These are phyloP conservation scores for Mastomys coucha DNA, from an alignment of 2,113 vertebrate species.

Conservation along the genomic window DNA sequence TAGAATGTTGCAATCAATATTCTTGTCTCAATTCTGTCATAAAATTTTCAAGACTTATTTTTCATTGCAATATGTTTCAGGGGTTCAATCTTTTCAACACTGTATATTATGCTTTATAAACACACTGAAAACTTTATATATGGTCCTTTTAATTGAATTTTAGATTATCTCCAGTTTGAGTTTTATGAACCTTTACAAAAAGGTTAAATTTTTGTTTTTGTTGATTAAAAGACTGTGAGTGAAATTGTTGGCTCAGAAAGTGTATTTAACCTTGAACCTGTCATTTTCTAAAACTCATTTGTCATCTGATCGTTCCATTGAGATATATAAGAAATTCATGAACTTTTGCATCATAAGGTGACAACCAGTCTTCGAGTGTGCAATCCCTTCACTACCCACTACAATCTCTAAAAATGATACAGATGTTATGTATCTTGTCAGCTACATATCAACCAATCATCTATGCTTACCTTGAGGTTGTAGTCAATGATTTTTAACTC, in stretches of 20 bases:
- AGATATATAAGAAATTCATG: not conserved
- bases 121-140: not conserved
- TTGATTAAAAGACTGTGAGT: slow-evolving; percentile 24
- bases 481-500: not conserved
- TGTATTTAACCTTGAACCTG: not conserved
- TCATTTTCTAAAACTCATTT: slow-evolving; percentile 1
- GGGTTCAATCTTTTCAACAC: not conserved
- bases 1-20: not conserved
- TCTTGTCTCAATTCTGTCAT: not conserved
- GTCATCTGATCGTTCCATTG: not conserved
- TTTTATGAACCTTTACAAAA: not conserved
- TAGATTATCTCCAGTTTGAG: not conserved
- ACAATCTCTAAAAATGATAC: not conserved
- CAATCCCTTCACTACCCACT: not conserved
- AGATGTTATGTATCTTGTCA: not conserved
- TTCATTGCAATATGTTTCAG: not conserved
- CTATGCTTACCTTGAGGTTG: not conserved
- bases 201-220: not conserved
- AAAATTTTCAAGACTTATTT: not conserved
- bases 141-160: not conserved
- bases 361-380: not conserved
- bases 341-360: not conserved
- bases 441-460: not conserved
- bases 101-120: not conserved
- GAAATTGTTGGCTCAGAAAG: not conserved